These are phyloP conservation scores for Pterocles gutturalis DNA, from an alignment of 2,113 vertebrate genomes.

Conservation along the genomic window DNA sequence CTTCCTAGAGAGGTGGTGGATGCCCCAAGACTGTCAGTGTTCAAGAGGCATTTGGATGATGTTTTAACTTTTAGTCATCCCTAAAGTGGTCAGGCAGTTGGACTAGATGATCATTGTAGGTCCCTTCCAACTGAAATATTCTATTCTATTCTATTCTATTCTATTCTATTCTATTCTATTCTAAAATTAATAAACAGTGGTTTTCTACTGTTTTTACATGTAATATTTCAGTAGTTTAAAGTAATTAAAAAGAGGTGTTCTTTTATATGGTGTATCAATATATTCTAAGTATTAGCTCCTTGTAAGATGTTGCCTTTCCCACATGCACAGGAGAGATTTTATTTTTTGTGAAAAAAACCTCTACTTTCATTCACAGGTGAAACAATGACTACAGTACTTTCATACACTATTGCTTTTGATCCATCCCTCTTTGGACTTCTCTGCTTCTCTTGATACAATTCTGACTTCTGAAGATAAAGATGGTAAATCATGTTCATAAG, in stretches of 20 bases:
- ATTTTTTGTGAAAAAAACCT: rapidly evolving
- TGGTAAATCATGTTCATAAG: not conserved
- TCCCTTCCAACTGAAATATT: not conserved
- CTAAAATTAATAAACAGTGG: not conserved
- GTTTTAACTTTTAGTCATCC: not conserved
- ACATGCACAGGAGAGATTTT: not conserved
- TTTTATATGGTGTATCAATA: not conserved
- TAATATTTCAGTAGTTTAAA: not conserved
- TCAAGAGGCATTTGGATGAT: not conserved
- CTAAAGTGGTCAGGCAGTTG: not conserved
- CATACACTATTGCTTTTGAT: not conserved
- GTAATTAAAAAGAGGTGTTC: not conserved
- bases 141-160: too few relatives aligned
- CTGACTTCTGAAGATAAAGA: not conserved
- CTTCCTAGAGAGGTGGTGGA: not conserved
- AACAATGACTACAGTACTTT: not conserved
- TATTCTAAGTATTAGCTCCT: not conserved
- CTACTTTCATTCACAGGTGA: not conserved
- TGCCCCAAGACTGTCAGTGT: not conserved
- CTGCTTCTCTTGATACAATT: not conserved
- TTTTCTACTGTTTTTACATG: not conserved
- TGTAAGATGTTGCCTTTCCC: not conserved
- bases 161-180: too few relatives aligned
- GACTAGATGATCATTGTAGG: not conserved
- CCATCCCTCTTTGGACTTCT: not conserved